Percentiles rank a stretch among this genome's conserved stretches.
Conservation (phyloP, 2,797 vertebrate genomes). For the Calcarius lapponicus region DNA sequence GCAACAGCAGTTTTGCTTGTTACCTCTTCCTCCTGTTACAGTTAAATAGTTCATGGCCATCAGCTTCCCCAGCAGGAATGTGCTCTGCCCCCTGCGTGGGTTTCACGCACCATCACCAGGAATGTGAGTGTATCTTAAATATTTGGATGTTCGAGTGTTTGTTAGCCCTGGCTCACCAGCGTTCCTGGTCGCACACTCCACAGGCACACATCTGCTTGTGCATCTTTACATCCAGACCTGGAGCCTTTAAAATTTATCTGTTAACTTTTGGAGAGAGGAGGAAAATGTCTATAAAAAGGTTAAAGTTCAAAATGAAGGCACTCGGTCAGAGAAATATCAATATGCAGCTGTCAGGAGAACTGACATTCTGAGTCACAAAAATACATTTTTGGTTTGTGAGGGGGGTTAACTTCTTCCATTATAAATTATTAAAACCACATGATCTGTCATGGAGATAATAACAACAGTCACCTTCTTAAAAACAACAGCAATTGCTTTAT, state of each 20-base stretch:
- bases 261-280: not conserved
- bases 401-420: not conserved
- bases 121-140: not conserved
- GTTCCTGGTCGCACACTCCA: not conserved
- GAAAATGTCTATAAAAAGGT: not conserved
- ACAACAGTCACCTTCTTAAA: not conserved
- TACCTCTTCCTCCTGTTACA: constrained; percentile 41
- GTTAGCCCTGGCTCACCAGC: not conserved
- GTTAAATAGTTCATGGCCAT: constrained; percentile 22
- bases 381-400: not conserved
- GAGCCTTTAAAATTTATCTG: not conserved
- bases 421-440: constrained; percentile 6
- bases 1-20: constrained; percentile 49
- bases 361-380: not conserved
- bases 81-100: not conserved
- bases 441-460: not conserved
- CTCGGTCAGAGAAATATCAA: constrained; percentile 23
- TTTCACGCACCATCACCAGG: not conserved
- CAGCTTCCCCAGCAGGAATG: not conserved
- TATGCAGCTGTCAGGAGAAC: constrained; percentile 28
- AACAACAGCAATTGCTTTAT: not conserved
- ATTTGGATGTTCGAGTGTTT: not conserved
- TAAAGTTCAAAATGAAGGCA: not conserved
- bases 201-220: not conserved
- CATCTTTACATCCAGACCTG: not conserved